These are phyloP conservation scores for Hapalemur alaotrensis DNA, from an alignment of 2,797 vertebrate genomes.

Conservation along the genomic window DNA sequence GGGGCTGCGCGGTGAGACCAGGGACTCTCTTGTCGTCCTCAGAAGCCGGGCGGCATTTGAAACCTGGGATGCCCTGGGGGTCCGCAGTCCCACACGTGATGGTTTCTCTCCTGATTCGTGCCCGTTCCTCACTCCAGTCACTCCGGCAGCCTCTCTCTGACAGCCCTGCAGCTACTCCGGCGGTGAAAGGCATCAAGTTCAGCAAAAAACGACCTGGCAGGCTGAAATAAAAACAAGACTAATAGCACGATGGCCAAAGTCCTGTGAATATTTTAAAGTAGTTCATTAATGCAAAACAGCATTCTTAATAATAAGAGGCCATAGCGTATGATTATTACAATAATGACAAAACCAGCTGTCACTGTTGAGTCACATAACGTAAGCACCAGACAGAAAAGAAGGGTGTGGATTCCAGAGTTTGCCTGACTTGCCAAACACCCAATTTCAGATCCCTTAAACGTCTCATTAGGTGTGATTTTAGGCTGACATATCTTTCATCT, in stretches of 20 bases:
- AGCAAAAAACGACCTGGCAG: background rate
- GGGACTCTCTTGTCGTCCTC: background rate
- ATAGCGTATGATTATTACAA: background rate
- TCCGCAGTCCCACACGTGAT: rapidly evolving
- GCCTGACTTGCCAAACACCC: background rate
- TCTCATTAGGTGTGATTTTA: background rate
- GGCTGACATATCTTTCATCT: conserved; percentile 5
- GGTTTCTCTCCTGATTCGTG: no score
- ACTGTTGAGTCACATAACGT: background rate
- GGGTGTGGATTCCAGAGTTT: background rate
- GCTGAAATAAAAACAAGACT: background rate
- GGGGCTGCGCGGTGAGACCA: background rate
- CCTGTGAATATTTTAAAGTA: background rate
- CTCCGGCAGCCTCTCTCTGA: background rate
- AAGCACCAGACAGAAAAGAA: background rate
- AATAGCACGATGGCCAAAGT: background rate
- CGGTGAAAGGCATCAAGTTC: background rate
- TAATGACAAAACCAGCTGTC: background rate
- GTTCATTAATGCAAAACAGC: background rate
- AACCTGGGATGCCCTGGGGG: background rate
- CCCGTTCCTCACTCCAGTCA: background rate
- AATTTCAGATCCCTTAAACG: background rate
- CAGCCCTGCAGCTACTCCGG: background rate
- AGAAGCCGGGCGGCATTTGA: background rate
- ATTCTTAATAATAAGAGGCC: background rate